A percentile compares a stretch with the other conserved stretches of the same genome.
phyloP scores from a whole-genome alignment of 2,113 vertebrate genomes.

The Oceanodroma tethys region DNA sequence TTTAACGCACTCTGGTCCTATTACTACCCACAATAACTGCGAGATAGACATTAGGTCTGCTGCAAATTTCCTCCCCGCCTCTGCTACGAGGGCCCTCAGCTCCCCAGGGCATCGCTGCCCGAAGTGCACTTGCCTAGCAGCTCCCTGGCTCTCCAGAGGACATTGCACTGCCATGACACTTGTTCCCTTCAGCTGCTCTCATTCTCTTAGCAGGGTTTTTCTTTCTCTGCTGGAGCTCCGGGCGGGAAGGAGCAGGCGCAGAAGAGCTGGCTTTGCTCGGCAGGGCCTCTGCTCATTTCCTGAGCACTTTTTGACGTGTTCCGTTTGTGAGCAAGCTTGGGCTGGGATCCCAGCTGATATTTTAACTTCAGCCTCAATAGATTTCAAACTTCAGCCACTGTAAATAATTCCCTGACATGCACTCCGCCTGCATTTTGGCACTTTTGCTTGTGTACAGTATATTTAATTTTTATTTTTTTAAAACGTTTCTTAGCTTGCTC shows the following conservation, averaged over 20 bases:
- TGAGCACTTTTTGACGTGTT: slow-evolving; percentile 31
- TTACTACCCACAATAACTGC: background rate
- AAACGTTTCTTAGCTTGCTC: background rate
- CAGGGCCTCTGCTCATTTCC: slow-evolving; percentile 57
- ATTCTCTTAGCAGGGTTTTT: background rate
- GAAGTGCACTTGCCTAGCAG: background rate
- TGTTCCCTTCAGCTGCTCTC: slow-evolving; percentile 5
- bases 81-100: background rate
- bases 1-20: background rate
- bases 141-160: background rate
- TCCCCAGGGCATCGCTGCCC: background rate
- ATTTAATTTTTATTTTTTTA: background rate
- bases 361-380: slow-evolving; percentile 58
- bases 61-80: background rate
- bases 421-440: slow-evolving; percentile 13
- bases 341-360: slow-evolving; percentile 57
- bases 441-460: background rate
- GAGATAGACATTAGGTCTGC: background rate
- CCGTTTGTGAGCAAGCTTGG: slow-evolving; percentile 48
- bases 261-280: slow-evolving; percentile 34
- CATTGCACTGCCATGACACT: background rate
- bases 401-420: slow-evolving; percentile 44
- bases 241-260: background rate
- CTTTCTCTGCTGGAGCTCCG: background rate
- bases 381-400: slow-evolving; percentile 50